These are phyloP conservation scores for Cololabis saira DNA, from an alignment of 2,113 vertebrate genomes.

Conservation along the genomic window DNA sequence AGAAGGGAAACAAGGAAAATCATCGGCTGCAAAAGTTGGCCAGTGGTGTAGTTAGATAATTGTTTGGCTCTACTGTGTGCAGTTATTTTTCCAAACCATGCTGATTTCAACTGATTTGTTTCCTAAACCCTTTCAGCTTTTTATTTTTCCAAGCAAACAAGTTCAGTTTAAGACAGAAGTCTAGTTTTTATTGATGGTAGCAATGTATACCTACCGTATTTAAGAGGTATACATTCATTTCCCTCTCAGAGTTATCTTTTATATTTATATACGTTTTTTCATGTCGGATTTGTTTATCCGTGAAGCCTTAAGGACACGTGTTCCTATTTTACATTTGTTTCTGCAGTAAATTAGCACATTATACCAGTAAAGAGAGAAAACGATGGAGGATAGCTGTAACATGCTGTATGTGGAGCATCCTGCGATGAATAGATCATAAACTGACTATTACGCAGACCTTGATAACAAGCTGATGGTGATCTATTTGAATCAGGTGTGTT, in stretches of 20 bases:
- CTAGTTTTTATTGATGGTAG: neutral
- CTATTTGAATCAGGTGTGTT: too few relatives aligned
- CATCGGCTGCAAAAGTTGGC: slow-evolving; percentile 3
- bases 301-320: neutral
- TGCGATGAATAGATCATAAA: too few relatives aligned
- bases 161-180: slow-evolving; percentile 2
- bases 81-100: neutral
- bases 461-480: too few relatives aligned
- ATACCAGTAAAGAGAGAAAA: neutral
- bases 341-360: neutral
- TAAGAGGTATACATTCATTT: neutral
- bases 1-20: neutral
- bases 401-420: neutral
- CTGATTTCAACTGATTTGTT: slow-evolving; percentile 34
- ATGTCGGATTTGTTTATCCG: neutral
- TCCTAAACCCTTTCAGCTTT: neutral
- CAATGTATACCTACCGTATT: neutral
- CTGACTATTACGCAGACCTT: too few relatives aligned
- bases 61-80: neutral
- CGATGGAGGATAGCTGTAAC: neutral
- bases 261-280: neutral
- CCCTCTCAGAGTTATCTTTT: too few relatives aligned
- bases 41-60: slow-evolving; percentile 23
- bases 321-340: neutral
- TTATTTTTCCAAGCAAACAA: neutral